phyloP scores from a whole-genome alignment of 2,888 invertebrate genomes.

The Seladonia tumulorum region DNA sequence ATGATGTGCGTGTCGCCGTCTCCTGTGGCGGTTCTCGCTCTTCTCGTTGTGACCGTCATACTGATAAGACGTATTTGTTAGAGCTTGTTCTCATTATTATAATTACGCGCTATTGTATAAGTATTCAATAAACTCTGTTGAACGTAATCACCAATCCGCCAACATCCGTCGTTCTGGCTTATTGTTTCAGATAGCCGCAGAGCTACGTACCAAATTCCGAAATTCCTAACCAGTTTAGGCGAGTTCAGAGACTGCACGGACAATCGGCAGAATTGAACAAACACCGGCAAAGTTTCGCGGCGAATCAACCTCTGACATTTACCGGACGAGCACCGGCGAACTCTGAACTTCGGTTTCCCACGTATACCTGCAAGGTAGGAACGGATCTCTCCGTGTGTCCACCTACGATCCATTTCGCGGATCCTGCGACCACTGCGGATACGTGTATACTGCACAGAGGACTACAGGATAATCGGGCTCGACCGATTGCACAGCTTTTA shows the following conservation, averaged over 20 bases:
- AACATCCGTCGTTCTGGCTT: neutral
- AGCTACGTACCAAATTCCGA: neutral
- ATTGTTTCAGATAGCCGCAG: neutral
- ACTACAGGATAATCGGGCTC: neutral
- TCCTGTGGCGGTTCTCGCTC: no score
- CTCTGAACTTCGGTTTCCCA: conserved; percentile 3
- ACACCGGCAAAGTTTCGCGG: neutral
- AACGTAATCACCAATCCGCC: no score
- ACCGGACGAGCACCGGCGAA: no score
- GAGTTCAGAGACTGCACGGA: neutral
- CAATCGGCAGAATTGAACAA: neutral
- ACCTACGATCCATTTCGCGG: neutral
- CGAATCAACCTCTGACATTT: conserved; percentile 5
- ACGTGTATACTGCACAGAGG: no score
- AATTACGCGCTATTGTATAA: no score
- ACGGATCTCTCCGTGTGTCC: neutral
- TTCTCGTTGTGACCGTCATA: no score
- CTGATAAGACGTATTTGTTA: no score
- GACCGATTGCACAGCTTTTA: neutral
- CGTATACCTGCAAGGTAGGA: neutral
- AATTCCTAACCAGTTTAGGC: neutral
- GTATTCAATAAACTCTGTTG: no score
- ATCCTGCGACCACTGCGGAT: neutral
- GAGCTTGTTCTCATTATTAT: no score
- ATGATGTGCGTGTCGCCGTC: no score